A percentile compares a stretch with the other conserved stretches of the same genome.
Evolutionary conservation across 2,113 vertebrate genomes (phyloP).

Genomic region (Cynoglossus semilaevis): DNA sequence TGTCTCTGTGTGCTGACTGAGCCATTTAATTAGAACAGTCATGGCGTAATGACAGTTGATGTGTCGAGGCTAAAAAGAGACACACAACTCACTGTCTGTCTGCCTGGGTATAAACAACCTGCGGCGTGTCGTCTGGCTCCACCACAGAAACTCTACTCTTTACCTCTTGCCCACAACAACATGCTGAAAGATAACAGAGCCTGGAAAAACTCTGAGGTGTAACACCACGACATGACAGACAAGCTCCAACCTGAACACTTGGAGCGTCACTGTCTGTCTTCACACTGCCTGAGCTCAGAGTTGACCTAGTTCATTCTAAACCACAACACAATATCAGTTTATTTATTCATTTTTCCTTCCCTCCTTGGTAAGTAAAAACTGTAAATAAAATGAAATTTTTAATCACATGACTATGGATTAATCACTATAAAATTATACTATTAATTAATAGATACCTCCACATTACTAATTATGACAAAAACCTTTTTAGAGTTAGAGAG

Average conservation of each 20-base stretch:
- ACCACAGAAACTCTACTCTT: conserved; percentile 59
- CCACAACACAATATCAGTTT: neutral
- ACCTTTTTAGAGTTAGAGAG: too few relatives aligned
- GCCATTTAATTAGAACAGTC: conserved; percentile 73
- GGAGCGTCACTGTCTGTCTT: conserved; percentile 4
- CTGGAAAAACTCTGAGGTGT: conserved; percentile 37
- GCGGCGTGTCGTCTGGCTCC: conserved; percentile 55
- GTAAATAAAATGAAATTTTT: too few relatives aligned
- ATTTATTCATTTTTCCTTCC: too few relatives aligned
- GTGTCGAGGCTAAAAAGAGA: conserved; percentile 57
- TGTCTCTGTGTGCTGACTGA: conserved; percentile 51
- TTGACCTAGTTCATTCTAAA: conserved; percentile 38
- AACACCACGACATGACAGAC: conserved; percentile 43
- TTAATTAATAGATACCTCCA: too few relatives aligned
- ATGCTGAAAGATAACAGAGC: conserved; percentile 48
- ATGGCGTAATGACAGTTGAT: conserved; percentile 73
- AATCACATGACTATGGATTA: too few relatives aligned
- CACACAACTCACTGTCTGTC: conserved; percentile 60
- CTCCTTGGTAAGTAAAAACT: too few relatives aligned
- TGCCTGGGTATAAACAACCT: conserved; percentile 59
- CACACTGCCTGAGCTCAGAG: conserved; percentile 8
- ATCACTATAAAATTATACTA: too few relatives aligned
- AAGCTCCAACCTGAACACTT: conserved; percentile 37
- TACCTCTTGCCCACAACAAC: conserved; percentile 28
- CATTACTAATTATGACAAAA: too few relatives aligned